Base-by-base conservation (phyloP, 2,888 invertebrate species). In the Lycaena phlaeas region DNA sequence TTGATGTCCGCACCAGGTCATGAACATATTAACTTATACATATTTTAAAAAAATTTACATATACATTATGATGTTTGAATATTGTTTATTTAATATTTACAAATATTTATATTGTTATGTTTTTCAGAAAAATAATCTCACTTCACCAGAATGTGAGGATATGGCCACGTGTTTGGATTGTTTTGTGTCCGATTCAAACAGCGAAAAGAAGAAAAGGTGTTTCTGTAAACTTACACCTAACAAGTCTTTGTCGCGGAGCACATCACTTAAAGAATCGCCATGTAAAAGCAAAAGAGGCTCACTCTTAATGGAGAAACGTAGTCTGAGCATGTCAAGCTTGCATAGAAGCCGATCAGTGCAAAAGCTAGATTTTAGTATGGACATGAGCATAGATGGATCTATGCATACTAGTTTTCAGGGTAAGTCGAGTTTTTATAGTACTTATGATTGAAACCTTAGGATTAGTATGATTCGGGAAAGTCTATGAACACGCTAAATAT, bases 361-460 rank as follows among this genome's bases (percentile, higher is more conserved):
- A 51, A 84, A 85, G 53, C 59, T 86, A 9, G 86, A 87, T 53
- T 85, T 87, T 47, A 85, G 79, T 48, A 79, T 79, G 70, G 84
- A 85, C 44, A 86, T 86, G 78, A 86, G 86, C 42, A 54, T 86
- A 7, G 87, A 87, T 52, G 75, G 67, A 7, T 86, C 85, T 1
- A 47, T 74, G 27, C 74, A 74, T 49, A 67, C 74, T 38, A 53
- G 70, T 52, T 66, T 76, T 43, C 70, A 68, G 57, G 84, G 86
- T 75, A 59, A 44, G 56, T 43, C 10, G 11, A 5, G 15, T n/a
- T 5, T 17, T 3, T 12, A 17, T 34, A 4, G 1, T 10, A 4
- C 5, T 12, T 11, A 2, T 7, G 7, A n/a, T n/a, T n/a, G n/a
- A n/a, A n/a, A n/a, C n/a, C n/a, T n/a, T n/a, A n/a, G n/a, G n/a